phyloP scores from a whole-genome alignment of 2,797 vertebrate genomes.

The Chiroxiphia lanceolata region DNA sequence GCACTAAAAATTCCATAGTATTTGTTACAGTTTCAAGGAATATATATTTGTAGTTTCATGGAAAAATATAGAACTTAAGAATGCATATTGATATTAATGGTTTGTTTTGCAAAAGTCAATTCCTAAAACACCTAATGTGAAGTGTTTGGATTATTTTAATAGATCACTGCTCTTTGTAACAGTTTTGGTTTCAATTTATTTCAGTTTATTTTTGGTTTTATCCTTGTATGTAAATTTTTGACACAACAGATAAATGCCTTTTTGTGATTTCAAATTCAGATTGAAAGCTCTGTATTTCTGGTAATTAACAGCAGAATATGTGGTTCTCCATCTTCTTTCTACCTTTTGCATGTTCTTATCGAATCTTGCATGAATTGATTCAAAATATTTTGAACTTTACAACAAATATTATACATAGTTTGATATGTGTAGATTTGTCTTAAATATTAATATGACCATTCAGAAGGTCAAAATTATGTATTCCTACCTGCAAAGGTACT shows the following conservation, averaged over 20 bases:
- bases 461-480: constrained; percentile 48
- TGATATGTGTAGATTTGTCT: constrained; percentile 9
- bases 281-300: neutral
- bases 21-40: neutral
- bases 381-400: constrained; percentile 15
- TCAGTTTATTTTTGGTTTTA: neutral
- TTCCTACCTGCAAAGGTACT: constrained; percentile 1
- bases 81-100: neutral
- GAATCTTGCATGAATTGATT: constrained; percentile 14
- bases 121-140: neutral
- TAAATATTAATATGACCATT: constrained; percentile 50
- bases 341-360: constrained; percentile 5
- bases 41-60: neutral
- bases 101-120: neutral
- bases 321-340: neutral
- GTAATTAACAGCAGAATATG: neutral
- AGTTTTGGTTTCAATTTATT: neutral
- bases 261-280: neutral
- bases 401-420: neutral
- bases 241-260: neutral
- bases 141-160: neutral
- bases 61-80: neutral
- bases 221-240: neutral
- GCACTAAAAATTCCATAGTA: neutral
- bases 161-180: neutral